Base-by-base conservation (phyloP, 2,797 vertebrate species). In the Tapirus indicus region DNA sequence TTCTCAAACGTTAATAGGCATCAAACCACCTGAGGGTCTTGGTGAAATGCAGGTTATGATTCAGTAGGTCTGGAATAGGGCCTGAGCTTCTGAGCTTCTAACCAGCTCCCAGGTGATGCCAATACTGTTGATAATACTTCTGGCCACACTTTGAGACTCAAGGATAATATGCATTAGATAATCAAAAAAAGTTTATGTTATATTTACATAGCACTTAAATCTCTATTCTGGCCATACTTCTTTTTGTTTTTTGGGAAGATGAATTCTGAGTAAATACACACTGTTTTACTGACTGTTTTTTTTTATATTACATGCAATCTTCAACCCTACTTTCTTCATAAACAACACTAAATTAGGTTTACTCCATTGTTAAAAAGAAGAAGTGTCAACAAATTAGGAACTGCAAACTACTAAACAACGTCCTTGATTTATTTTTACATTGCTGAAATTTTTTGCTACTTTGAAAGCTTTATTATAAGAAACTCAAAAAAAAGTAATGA, bases 401-500 rank as follows among this genome's bases (percentile, higher is more conserved):
- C 8, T 78, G 32, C 20, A 49, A 60, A 60, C 64, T 56, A 23
- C 38, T 82, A 74, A 78, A 69, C 17, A 38, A 35, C 9, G 3
- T 29, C 2, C 18, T 85, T 77, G 7, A 66, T 82, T 94, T 68
- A 74, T 54, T 83, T 95, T 91, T 74, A 83, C 10, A 56, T 72
- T 91, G 35, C 23, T 82, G 25, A 78, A 62, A 49, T 54, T 75
- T 35, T 44, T 71, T 64, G 29, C 14, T 88, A 82, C 8, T 74
- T 86, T 72, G 54, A 92, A 88, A 94, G 21, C 5, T 86, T 77
- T 88, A 79, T 78, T 64, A 44, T 44, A 78, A 66, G 14, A 91
- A 93, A 88, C 10, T 72, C 18, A 71, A 66, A 60, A 32, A 27
- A 44, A 83, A 77, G 20, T 44, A 78, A 87, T 12, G 62, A 69